phyloP scores from a whole-genome alignment of 2,888 invertebrate genomes.

The Poecilus cupreus region DNA sequence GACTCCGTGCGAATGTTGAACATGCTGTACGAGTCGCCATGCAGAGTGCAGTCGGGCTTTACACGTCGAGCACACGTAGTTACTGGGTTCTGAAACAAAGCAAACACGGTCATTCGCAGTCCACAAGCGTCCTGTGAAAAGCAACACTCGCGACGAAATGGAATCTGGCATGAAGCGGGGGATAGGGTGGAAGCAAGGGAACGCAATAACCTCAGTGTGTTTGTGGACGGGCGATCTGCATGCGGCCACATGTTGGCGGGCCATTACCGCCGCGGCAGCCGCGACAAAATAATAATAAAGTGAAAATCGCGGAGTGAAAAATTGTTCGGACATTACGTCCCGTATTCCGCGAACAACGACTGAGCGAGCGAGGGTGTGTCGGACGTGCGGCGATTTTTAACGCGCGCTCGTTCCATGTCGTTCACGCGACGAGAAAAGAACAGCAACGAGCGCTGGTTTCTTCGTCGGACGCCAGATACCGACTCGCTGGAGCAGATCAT shows the following conservation, averaged over 20 bases:
- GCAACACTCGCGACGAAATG: background rate
- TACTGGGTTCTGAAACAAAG: conserved; percentile 90
- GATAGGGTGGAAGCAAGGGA: conserved; percentile 60
- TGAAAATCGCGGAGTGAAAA: conserved; percentile 73
- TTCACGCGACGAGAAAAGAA: conserved; percentile 39
- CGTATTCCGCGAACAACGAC: conserved; percentile 65
- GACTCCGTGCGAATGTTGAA: conserved; percentile 94
- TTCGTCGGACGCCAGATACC: conserved; percentile 19
- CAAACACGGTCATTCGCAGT: conserved; percentile 53
- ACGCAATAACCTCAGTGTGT: conserved; percentile 45
- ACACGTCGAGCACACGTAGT: conserved; percentile 95
- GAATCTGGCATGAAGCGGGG: background rate
- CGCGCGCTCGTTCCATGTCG: background rate
- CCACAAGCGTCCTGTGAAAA: conserved; percentile 6
- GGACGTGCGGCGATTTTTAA: conserved; percentile 70
- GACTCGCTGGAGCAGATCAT: conserved; percentile 57
- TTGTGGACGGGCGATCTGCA: conserved; percentile 66
- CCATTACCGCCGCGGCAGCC: conserved; percentile 68
- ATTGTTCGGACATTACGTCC: conserved; percentile 72
- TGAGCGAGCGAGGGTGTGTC: conserved; percentile 69
- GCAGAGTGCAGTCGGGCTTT: conserved; percentile 94
- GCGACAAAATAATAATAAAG: conserved; percentile 72
- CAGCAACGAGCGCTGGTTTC: conserved; percentile 30
- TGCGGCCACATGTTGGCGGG: conserved; percentile 71
- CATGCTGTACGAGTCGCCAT: conserved; percentile 96